Base-by-base conservation (phyloP, 2,888 invertebrate species). In the Onchidella celtica region DNA sequence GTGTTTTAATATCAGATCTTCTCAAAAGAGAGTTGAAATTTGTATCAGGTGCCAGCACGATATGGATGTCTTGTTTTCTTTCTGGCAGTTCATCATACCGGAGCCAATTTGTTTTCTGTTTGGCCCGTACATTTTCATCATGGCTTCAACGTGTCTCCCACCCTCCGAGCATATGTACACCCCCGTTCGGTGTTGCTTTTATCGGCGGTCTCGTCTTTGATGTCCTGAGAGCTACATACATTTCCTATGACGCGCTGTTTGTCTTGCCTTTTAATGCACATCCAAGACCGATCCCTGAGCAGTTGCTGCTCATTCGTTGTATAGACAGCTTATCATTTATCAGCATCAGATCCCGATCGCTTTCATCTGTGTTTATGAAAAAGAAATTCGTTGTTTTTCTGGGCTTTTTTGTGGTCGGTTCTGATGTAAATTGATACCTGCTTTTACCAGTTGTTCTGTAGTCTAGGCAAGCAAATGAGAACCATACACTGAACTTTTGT, bases 191-290 rank as follows among this genome's bases (percentile, higher is more conserved):
- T 27, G n/a, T 69, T 69, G 14, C 36, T 69, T 40, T 38, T 4
- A 69, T 21, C 24, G 1, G 36, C 38, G n/a, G n/a, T n/a, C n/a
- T n/a, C n/a, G n/a, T n/a, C 27, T 69, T 69, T 69, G 27, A 69
- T 38, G n/a, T 1, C 21, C 2, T 40, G 2, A 38, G 40, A 69
- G 11, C 14, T 69, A 40, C 27, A 69, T 69, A 6, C 17, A 69
- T 69, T 69, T 40, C 40, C 27, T 69, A n/a, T 9, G 6, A 24
- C 36, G 24, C n/a, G 27, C 27, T 69, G 3, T 69, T 1, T 3
- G 36, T 38, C n/a, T 38, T n/a, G 34, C 11, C 36, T 68, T 38
- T n/a, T 68, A 68, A 69, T 69, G 38, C 24, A 40, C 40, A 69
- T 4, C 68, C 24, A 69, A 40, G 2, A 1, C 9, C 27, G n/a